phyloP scores from a whole-genome alignment of 1,140 invertebrate genomes.

The Sarcophaga bullata region DNA sequence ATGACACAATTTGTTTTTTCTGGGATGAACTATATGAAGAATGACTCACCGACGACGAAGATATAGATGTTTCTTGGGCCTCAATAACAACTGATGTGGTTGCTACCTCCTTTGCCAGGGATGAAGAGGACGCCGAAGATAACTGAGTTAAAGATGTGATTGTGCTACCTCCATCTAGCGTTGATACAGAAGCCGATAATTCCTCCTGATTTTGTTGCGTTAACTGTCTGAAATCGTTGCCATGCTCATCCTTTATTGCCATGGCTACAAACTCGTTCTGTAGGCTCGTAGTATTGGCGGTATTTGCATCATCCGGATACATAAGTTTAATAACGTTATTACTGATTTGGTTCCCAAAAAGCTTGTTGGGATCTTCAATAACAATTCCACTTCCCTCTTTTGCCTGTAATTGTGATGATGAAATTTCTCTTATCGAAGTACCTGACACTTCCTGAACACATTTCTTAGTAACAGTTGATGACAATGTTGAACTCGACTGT shows the following conservation, averaged over 20 bases:
- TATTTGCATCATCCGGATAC: too few relatives aligned
- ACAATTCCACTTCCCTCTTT: neutral
- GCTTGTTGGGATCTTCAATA: too few relatives aligned
- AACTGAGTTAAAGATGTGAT: neutral
- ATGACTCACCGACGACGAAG: neutral
- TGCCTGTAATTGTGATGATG: neutral
- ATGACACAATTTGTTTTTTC: neutral
- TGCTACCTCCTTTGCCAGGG: too few relatives aligned
- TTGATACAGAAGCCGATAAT: neutral
- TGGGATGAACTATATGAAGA: neutral
- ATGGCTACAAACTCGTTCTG: neutral
- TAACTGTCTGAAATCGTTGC: neutral
- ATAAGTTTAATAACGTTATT: too few relatives aligned
- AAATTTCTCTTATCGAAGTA: neutral
- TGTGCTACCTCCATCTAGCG: neutral
- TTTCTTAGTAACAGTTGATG: neutral
- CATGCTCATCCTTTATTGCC: neutral
- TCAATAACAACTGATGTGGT: neutral
- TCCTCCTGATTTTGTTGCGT: neutral
- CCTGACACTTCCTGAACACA: neutral
- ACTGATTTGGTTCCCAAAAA: too few relatives aligned
- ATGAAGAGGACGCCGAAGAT: neutral
- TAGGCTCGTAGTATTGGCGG: neutral
- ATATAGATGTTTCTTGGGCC: neutral
- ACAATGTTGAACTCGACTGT: too few relatives aligned